Conservation (phyloP, 2,888 invertebrate species). For the Fissipunctia ypsillon region DNA sequence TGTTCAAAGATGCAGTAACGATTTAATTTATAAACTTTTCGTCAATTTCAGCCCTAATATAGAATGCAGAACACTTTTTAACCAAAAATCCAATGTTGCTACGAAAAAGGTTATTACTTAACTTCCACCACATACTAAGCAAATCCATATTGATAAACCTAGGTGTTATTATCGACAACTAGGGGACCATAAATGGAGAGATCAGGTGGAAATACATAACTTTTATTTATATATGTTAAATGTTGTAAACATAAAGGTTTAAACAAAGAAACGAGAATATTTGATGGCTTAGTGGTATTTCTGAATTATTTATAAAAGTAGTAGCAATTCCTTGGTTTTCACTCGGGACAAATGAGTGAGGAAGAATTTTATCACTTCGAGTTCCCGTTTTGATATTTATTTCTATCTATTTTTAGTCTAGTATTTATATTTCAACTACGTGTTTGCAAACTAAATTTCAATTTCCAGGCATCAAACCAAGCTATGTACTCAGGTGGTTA, state of each 20-base stretch:
- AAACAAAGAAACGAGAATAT: not conserved
- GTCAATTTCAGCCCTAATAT: not conserved
- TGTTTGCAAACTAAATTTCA: conserved; percentile 84
- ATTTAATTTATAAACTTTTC: not conserved
- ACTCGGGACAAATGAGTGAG: not conserved
- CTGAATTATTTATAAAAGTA: conserved; percentile 1
- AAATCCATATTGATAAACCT: not conserved
- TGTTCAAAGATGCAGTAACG: not conserved
- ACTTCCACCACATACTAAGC: not conserved
- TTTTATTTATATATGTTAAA: not conserved
- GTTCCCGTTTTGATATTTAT: conserved; percentile 16
- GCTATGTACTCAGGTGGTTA: conserved; percentile 86
- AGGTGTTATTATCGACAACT: not conserved
- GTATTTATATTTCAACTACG: conserved; percentile 48
- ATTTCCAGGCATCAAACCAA: conserved; percentile 87
- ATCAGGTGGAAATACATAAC: not conserved
- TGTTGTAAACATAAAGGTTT: conserved; percentile 1
- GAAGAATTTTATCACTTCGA: conserved; percentile 1
- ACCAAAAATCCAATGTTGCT: not conserved
- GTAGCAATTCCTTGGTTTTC: not conserved
- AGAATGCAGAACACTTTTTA: not conserved
- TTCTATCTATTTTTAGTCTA: conserved; percentile 30
- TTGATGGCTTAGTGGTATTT: not conserved
- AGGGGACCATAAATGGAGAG: not conserved
- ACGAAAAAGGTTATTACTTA: not conserved